Evolutionary conservation across 2,797 vertebrate genomes (phyloP).

Genomic region (Pseudochirops cupreus): DNA sequence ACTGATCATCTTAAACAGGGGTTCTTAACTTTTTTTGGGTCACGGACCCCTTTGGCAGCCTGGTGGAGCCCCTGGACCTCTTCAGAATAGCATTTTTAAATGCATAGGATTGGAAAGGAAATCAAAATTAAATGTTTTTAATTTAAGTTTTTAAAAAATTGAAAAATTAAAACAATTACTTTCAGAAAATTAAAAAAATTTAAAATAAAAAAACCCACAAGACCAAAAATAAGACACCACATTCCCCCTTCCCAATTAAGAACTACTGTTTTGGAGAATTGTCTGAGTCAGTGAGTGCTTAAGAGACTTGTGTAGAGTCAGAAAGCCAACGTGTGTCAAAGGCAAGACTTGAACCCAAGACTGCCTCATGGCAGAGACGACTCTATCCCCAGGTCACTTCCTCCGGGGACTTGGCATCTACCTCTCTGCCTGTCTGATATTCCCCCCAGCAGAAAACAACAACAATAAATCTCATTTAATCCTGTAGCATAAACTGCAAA

Average conservation of each 20-base stretch:
- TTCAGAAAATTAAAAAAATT: neutral
- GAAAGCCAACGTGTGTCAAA: neutral
- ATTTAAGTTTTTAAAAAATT: no score
- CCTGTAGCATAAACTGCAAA: neutral
- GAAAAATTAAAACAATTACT: no score
- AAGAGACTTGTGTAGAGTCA: neutral
- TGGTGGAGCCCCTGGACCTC: neutral
- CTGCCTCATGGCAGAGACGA: neutral
- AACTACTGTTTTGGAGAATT: neutral
- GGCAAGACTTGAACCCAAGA: neutral
- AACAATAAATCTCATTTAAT: neutral
- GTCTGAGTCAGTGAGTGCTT: neutral
- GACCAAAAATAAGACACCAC: neutral
- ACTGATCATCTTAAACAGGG: neutral
- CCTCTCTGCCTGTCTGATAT: neutral
- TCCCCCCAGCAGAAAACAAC: neutral
- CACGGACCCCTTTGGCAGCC: neutral
- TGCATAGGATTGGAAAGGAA: neutral
- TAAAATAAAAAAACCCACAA: neutral
- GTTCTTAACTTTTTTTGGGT: neutral
- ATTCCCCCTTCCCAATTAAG: neutral
- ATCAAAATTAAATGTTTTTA: no score
- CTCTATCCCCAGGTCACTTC: neutral
- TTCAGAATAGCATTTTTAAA: neutral
- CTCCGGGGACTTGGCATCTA: neutral